Base-by-base conservation (phyloP, 2,113 vertebrate species). In the Corythoichthys intestinalis region DNA sequence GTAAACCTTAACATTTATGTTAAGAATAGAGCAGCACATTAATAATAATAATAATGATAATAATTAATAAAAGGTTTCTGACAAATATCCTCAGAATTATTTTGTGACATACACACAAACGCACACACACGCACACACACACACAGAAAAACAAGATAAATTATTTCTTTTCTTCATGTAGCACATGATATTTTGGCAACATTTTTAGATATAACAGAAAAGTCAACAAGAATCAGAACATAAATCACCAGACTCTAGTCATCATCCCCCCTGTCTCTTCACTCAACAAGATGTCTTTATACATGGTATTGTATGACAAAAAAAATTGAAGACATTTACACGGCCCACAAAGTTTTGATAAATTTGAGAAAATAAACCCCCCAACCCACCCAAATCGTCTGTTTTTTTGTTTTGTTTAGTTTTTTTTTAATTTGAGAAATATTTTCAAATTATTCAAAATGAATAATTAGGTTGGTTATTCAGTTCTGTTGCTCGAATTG, bases 291-390 rank as follows among this genome's bases (percentile, higher is more conserved):
- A 82, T 66, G 58, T 81, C 71, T 87, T 85, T 83, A 81, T 85
- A 87, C 81, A 84, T 86, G 82, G 81, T 85, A 87, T 87, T 85
- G 83, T 83, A 89, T 89, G 82, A 85, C 85, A 76, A 77, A 89
- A 85, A 86, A 74, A 41, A 53, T 73, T 67, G 72, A 78, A 77
- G 79, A 75, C 85, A 89, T 88, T 81, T 86, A 86, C 86, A 90
- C 65, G 58, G 44, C 66, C 79, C 83, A 66, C 80, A 85, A 83
- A n/a, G 2, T 14, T 35, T 12, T 12, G 34, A 12, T 2, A 37
- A 14, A 58, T 58, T 13, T 28, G 20, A 7, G 28, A 58, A 58
- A 58, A 37, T 37, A 14, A 12, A 2, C 6, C 0, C 1, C 56
- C 12, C 2, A 13, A 12, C 4, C 34, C 56, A 34, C 10, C 15